A percentile compares a stretch with the other conserved stretches of the same genome.
Evolutionary conservation across 2,888 invertebrate genomes (phyloP).

Genomic region (Tubiluchus corallicola): DNA sequence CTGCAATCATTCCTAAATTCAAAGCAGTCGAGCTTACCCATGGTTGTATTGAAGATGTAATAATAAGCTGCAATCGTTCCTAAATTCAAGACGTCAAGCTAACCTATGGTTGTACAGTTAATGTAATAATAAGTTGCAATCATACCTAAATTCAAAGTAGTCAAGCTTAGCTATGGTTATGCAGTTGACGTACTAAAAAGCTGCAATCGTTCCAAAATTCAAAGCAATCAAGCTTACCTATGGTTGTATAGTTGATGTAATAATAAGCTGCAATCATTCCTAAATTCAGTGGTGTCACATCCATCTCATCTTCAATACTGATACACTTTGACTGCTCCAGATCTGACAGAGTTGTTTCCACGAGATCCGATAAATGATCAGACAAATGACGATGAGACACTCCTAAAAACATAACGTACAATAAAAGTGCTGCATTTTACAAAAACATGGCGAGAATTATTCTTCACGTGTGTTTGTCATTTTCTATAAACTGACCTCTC

Average conservation of each 20-base stretch:
- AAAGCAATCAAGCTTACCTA: slow-evolving; percentile 41
- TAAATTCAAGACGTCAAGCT: slow-evolving; percentile 5
- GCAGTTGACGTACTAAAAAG: background rate
- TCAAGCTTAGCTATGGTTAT: too few species aligned
- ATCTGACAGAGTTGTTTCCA: slow-evolving; percentile 83
- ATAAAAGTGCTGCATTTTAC: slow-evolving; percentile 5
- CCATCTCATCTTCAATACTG: slow-evolving; percentile 93
- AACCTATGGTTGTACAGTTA: too few species aligned
- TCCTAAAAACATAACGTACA: too few species aligned
- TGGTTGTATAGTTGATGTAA: slow-evolving; percentile 97
- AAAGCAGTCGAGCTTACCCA: too few species aligned
- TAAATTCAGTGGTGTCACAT: slow-evolving; percentile 82
- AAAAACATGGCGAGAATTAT: too few species aligned
- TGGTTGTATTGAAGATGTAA: too few species aligned
- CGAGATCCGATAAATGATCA: slow-evolving; percentile 91
- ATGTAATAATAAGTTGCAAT: too few species aligned
- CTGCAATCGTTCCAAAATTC: background rate
- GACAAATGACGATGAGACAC: slow-evolving; percentile 91
- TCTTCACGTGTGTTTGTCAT: too few species aligned
- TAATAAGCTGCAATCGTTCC: too few species aligned
- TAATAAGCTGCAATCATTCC: slow-evolving; percentile 99
- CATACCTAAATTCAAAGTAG: too few species aligned
- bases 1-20: too few species aligned
- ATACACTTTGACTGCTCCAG: slow-evolving; percentile 93
- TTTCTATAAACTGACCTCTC: too few species aligned